Evolutionary conservation across 2,888 invertebrate species (phyloP), one percentile per base, ranked within the genome.

Genomic region (Chrysolina americana): DNA sequence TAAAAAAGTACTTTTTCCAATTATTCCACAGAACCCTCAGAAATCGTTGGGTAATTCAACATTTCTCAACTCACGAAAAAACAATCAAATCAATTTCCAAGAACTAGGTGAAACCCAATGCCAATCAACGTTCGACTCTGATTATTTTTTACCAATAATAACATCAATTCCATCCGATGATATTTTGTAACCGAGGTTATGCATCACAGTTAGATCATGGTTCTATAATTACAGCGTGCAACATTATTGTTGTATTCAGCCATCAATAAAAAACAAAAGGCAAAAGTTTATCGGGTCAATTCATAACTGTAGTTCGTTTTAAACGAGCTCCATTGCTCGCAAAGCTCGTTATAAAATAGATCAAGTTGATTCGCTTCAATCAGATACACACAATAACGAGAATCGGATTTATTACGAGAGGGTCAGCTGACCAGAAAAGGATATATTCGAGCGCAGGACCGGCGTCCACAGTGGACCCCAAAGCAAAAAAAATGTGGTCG

Each of bases 271-370:
- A 59, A 59, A 53, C 53, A 59, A 59, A 59, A 59, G 59, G 59
- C 59, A 59, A 59, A 28, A 59, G 59, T 59, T 59, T 59, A 59
- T 59, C 28, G 36, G 59, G 59, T 59, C 59, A 59, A 59, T 59
- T 59, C 59, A 36, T 59, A 59, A 59, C 59, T 59, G 59, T 59
- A 28, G 59, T 28, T 10, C 23, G 59, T 28, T 59, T 28, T 59
- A 59, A 59, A 59, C 59, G 36, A 59, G 23, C 59, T 59, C 23
- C 59, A 59, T 28, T 59, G 36, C 53, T 53, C 19, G 21, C 53
- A 10, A 2, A 11, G 53, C 53, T 53, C 53, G 53, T 53, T 53
- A 23, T 23, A 53, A 53, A 53, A 53, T 44, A 17, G 28, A 59
- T 28, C 59, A 28, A 28, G 1, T n/a, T 36, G 59, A 59, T 59